Base-by-base conservation (phyloP, 2,113 vertebrate genomes). In the Lathamus discolor region DNA sequence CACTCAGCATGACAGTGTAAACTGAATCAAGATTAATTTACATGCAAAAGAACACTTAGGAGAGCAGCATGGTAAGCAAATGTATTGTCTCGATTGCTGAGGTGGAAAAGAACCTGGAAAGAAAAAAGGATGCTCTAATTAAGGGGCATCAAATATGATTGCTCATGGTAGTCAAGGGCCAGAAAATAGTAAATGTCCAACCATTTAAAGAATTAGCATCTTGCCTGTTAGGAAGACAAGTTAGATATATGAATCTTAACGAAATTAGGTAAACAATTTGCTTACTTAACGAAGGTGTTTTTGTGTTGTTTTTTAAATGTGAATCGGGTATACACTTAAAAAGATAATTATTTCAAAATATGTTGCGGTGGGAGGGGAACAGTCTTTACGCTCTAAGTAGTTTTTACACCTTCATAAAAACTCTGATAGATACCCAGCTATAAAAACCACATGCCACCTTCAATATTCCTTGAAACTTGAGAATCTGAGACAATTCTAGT, bases 1-100 rank as follows among this genome's bases (percentile, higher is more conserved):
- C 99, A 99, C 99, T 99, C 99, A 99, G 99, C 99, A 99, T 99
- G 99, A 99, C 99, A 99, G 99, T 99, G 98, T 98, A 99, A 99
- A 99, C 99, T 99, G 99, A 99, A 99, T 99, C 99, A 99, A 99
- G 99, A 99, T 99, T 99, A 99, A 99, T 99, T 99, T 99, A 99
- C 99, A 99, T 99, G 99, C 98, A 99, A 98, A 98, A 99, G 98
- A 99, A 99, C 99, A 99, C 99, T 99, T 99, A 99, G 99, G 97
- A 98, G 98, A 98, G 99, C 98, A 99, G 99, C 98, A 96, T 97
- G 98, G 99, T 99, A 99, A 99, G 99, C 99, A 99, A 99, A 99
- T 98, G 98, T 98, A 99, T 98, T 98, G 98, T 99, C 99, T 99
- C 98, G 98, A 98, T 98, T 98, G 99, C 99, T 98, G 99, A 98